phyloP scores from a whole-genome alignment of 2,113 vertebrate genomes.

The Apteryx mantelli region DNA sequence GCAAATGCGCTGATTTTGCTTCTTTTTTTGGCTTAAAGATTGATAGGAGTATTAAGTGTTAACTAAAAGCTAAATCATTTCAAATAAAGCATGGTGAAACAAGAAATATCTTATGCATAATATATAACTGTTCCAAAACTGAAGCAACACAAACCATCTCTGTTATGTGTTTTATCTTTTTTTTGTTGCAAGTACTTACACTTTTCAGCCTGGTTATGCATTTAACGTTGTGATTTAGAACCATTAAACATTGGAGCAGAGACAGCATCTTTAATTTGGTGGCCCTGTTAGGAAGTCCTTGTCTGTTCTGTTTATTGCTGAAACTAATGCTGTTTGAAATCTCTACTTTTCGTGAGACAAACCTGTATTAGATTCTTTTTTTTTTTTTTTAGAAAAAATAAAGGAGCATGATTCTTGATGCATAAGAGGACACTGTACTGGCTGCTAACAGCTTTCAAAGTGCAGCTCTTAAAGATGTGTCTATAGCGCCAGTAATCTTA shows the following conservation, averaged over 20 bases:
- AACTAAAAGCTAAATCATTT: background rate
- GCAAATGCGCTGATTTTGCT: background rate
- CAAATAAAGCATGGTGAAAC: background rate
- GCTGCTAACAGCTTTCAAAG: background rate
- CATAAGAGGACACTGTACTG: background rate
- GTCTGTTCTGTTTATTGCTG: background rate
- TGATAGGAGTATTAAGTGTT: background rate
- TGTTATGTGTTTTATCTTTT: background rate
- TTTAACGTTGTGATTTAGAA: background rate
- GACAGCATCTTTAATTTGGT: background rate
- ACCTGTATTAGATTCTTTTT: background rate
- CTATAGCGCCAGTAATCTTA: rapidly evolving
- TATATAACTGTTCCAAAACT: background rate
- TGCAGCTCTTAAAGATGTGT: background rate
- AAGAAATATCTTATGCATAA: background rate
- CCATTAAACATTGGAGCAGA: background rate
- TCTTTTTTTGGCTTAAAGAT: background rate
- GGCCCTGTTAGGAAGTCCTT: background rate
- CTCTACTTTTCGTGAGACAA: background rate
- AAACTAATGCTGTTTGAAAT: background rate
- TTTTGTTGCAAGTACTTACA: background rate
- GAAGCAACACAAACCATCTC: background rate
- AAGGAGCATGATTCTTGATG: background rate
- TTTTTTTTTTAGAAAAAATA: background rate
- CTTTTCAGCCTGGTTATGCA: background rate